A percentile compares a stretch with the other conserved stretches of the same genome.
These are phyloP conservation scores for Blastobasis lacticolella DNA, from an alignment of 2,888 invertebrate species.

Conservation along the genomic window DNA sequence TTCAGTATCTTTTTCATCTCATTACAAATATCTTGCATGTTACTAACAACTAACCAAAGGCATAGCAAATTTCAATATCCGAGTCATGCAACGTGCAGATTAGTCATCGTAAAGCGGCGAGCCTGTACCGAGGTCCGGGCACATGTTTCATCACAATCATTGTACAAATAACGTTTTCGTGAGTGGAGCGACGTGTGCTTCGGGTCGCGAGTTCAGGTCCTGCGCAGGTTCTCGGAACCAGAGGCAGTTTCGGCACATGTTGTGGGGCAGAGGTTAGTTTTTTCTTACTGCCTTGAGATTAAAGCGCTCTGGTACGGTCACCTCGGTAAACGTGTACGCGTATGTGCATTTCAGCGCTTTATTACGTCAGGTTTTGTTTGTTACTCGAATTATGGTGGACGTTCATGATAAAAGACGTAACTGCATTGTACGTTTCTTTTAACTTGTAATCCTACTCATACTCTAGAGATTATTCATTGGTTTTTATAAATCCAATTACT, in stretches of 20 bases:
- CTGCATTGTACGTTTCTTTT: no score
- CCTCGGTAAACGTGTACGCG: background rate
- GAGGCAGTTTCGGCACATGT: conserved; percentile 27
- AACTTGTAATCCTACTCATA: no score
- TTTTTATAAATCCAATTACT: no score
- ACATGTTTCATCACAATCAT: conserved; percentile 28
- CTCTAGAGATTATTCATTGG: no score
- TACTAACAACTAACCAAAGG: no score
- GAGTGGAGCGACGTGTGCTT: conserved; percentile 29
- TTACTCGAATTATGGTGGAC: no score
- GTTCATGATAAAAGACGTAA: no score
- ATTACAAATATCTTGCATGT: no score
- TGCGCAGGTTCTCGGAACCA: conserved; percentile 31
- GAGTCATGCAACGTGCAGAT: conserved; percentile 19
- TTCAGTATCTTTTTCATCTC: no score
- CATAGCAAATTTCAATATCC: conserved; percentile 10
- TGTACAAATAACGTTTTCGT: conserved; percentile 46
- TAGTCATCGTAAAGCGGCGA: conserved; percentile 20
- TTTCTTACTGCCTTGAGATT: no score
- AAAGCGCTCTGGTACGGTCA: background rate
- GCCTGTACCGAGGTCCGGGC: background rate
- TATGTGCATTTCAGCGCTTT: no score
- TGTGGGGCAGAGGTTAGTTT: background rate
- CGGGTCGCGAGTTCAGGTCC: conserved; percentile 44
- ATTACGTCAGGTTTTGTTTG: no score